Evolutionary conservation across 2,888 invertebrate genomes (phyloP), one percentile per base, ranked within the genome.

Genomic region (Dinocampus coccinellae): DNA sequence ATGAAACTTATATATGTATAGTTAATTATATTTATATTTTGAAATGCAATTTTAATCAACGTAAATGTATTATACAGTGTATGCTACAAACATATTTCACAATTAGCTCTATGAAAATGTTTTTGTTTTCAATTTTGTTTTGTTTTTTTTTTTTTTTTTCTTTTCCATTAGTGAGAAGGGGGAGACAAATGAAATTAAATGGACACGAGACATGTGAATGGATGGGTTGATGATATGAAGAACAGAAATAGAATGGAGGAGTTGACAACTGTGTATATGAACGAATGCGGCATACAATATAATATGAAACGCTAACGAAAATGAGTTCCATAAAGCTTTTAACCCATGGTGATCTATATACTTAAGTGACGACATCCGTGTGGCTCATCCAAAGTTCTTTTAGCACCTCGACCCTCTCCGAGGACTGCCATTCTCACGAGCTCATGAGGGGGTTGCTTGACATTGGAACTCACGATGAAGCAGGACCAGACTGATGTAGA

Each of bases 261-360:
- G 58, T 29, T 57, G n/a, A 24, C 20, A 29, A 57, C 2, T 3
- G 58, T 26, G 58, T 24, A n/a, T 26, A 4, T 6, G 20, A n/a
- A n/a, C 7, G 7, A 29, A 7, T 29, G 7, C 7, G 29, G 7
- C 7, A 7, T 29, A 29, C n/a, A n/a, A n/a, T 26, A n/a, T 70
- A 20, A 20, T 11, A 53, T n/a, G 42, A 42, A 11, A n/a, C 69
- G 73, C 75, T 78, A 77, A 79, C 80, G 79, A 81, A 82, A 83
- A 82, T 82, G 83, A 83, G 80, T 82, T 81, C 78, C 80, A 81
- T 81, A 80, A 82, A 82, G 81, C 82, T 82, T 82, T 82, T 80
- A 80, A 80, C 80, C 29, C 29, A 29, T 29, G 7, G 29, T 29
- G 29, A 16, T 47, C 6, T 47, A 47, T 20, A 7, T 3, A 47